Evolutionary conservation across 2,888 invertebrate genomes (phyloP).

Genomic region (Athrips mouffetella): DNA sequence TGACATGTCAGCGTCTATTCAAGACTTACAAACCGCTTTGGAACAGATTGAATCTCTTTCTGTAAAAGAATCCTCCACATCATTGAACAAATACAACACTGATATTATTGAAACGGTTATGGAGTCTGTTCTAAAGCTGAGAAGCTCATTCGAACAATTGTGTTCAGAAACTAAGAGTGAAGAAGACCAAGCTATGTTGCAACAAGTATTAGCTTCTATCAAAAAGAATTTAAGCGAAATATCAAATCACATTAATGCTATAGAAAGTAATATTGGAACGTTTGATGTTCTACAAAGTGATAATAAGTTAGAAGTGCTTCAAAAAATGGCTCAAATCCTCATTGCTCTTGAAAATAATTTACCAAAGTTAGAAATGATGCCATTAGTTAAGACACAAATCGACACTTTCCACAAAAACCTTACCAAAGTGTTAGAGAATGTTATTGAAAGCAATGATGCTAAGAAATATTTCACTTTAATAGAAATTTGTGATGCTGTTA

Average conservation of each 20-base stretch:
- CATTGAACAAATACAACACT: conserved; percentile 69
- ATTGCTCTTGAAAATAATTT: conserved; percentile 64
- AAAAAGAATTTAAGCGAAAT: conserved; percentile 57
- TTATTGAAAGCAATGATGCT: conserved; percentile 71
- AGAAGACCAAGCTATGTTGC: conserved; percentile 46
- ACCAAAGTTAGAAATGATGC: conserved; percentile 44
- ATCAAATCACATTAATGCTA: conserved; percentile 45
- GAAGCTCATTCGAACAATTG: conserved; percentile 76
- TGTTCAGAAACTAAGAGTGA: conserved; percentile 45
- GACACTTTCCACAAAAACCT: conserved; percentile 68
- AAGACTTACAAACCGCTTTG: conserved; percentile 68
- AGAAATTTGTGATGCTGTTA: conserved; percentile 61
- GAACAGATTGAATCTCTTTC: conserved; percentile 73
- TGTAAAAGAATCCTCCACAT: conserved; percentile 67
- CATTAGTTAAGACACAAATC: conserved; percentile 50
- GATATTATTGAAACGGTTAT: conserved; percentile 81
- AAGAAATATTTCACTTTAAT: conserved; percentile 58
- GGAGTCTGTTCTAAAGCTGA: conserved; percentile 80
- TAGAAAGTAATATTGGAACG: conserved; percentile 52
- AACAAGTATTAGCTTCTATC: conserved; percentile 47
- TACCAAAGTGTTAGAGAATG: conserved; percentile 76
- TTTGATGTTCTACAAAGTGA: conserved; percentile 65
- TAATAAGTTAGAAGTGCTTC: conserved; percentile 62
- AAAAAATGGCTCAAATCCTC: conserved; percentile 68
- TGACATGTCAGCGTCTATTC: conserved; percentile 68